Percentiles rank a stretch among this genome's conserved stretches.
Evolutionary conservation across 2,888 invertebrate genomes (phyloP).

Genomic region (Phengaris arion): DNA sequence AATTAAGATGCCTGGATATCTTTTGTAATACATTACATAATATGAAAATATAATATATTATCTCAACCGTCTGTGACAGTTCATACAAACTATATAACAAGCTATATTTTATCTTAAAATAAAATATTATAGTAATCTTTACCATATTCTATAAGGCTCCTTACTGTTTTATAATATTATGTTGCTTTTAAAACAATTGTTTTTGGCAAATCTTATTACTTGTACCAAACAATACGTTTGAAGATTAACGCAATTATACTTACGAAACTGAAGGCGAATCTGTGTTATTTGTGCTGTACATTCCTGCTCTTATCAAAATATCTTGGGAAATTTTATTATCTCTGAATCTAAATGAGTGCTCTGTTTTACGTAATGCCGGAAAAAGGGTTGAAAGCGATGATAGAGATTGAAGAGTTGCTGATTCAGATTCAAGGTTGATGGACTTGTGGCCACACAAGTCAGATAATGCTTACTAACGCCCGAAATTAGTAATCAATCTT

Average conservation of each 20-base stretch:
- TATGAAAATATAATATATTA: too few relatives aligned
- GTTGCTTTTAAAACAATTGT: not conserved
- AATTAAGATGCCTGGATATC: too few relatives aligned
- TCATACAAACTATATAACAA: too few relatives aligned
- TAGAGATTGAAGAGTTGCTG: not conserved
- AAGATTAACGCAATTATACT: slow-evolving; percentile 56
- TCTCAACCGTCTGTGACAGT: too few relatives aligned
- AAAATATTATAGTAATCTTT: too few relatives aligned
- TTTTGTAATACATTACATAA: too few relatives aligned
- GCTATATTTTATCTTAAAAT: too few relatives aligned
- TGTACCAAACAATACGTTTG: slow-evolving; percentile 48
- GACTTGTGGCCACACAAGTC: not conserved
- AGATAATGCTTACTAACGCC: too few relatives aligned
- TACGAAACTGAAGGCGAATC: slow-evolving; percentile 58
- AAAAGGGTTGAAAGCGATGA: not conserved
- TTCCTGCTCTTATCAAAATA: slow-evolving; percentile 44
- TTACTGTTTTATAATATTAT: too few relatives aligned
- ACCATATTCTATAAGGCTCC: too few relatives aligned
- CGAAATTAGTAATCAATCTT: too few relatives aligned
- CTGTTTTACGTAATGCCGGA: slow-evolving; percentile 1
- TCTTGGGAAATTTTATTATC: slow-evolving; percentile 35
- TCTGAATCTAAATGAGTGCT: slow-evolving; percentile 24
- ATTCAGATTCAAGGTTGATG: not conserved
- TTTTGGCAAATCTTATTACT: slow-evolving; percentile 31
- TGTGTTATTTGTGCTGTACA: slow-evolving; percentile 51